A percentile compares a stretch with the other conserved stretches of the same genome.
phyloP scores from a whole-genome alignment of 1,140 invertebrate species.

The Lucilia sericata region DNA sequence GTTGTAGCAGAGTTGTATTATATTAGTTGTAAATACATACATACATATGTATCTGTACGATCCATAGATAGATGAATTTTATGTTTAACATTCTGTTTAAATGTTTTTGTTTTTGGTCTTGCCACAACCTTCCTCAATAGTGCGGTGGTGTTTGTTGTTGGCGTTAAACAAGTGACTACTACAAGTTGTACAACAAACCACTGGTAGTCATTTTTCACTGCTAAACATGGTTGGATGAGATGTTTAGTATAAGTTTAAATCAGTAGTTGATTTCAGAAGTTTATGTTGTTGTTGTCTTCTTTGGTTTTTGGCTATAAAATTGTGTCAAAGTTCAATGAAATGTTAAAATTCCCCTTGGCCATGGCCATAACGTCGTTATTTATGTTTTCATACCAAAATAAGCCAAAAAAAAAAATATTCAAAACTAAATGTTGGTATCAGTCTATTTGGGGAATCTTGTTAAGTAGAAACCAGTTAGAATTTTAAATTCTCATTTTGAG shows the following conservation, averaged over 20 bases:
- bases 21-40: not conserved
- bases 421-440: no score
- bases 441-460: no score
- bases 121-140: not conserved
- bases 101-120: not conserved
- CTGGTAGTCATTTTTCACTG: not conserved
- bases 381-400: not conserved
- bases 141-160: not conserved
- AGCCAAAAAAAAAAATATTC: not conserved
- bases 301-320: slow-evolving; percentile 1
- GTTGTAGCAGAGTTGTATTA: not conserved
- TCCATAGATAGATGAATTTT: no score
- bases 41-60: no score
- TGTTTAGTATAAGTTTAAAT: not conserved
- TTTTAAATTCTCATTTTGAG: not conserved
- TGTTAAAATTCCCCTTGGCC: slow-evolving; percentile 30
- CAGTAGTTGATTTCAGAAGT: not conserved
- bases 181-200: not conserved
- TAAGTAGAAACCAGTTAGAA: not conserved
- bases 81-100: not conserved
- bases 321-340: slow-evolving; percentile 43
- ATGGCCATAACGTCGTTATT: not conserved
- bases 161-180: not conserved
- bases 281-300: not conserved
- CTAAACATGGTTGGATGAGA: not conserved